Base-by-base conservation (phyloP, 2,888 invertebrate species). In the Muschampia staudingeri region DNA sequence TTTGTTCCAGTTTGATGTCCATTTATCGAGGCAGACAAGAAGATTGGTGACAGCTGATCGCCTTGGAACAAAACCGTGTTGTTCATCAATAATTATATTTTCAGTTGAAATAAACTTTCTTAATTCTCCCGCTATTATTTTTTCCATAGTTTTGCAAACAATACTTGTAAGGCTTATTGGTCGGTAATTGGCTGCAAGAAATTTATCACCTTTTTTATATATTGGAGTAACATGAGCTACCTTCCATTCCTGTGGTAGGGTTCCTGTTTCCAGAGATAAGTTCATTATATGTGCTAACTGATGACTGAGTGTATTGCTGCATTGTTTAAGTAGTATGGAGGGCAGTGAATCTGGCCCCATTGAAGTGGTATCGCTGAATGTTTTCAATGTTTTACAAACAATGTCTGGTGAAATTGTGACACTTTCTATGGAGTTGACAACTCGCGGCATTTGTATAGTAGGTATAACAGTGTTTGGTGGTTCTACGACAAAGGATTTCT, bases 101-200 rank as follows among this genome's bases (percentile, higher is more conserved):
- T 61, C 25, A 11, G 25, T 61, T 19, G 12, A 25, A 11, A 61
- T 3, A 25, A 61, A 61, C 11, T 61, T 25, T 11, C 56, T 19
- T 9, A 56, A 1, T 19, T 25, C n/a, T 2, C 19, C 12, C 11
- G 12, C 61, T 12, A 61, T 61, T 3, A 61, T 25, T 61, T 61
- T 61, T 61, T 61, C 61, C 61, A 61, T 61, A 25, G 61, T 61
- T 25, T 61, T 61, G 12, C 61, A 61, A 25, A 61, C 19, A 11
- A 61, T 12, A 25, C 61, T 61, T 25, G 61, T 61, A 0, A 61
- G 61, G 25, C 61, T 61, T 4, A 61, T 61, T 1, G 61, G 61
- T 61, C 61, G 19, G 61, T 25, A 61, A 4, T 61, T 61, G 11
- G 25, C 61, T 25, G 61, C 25, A 12, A 25, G 19, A 25, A 61